phyloP scores from a whole-genome alignment of 2,888 invertebrate species.

The Tipula vernalis region DNA sequence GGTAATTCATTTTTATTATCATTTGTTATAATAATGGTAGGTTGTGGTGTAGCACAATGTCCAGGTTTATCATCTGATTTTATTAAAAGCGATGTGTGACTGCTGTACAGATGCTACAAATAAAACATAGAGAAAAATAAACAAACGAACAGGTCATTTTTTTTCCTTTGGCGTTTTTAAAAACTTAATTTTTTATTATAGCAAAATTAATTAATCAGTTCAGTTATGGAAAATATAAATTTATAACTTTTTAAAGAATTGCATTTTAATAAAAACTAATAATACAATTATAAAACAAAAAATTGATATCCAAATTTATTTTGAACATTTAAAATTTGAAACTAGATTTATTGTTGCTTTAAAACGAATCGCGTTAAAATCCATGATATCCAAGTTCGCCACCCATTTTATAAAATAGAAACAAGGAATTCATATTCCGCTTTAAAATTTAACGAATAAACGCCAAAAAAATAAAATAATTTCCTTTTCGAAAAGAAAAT shows the following conservation, averaged over 20 bases:
- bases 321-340: neutral
- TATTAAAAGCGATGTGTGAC: conserved; percentile 34
- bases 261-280: too few relatives aligned
- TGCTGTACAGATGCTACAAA: conserved; percentile 21
- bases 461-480: neutral
- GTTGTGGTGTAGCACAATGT: conserved; percentile 35
- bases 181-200: neutral
- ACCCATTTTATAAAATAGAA: neutral
- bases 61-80: conserved; percentile 41
- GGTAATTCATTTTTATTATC: conserved; percentile 15
- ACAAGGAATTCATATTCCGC: neutral
- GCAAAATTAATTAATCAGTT: neutral
- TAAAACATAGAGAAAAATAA: neutral
- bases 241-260: neutral
- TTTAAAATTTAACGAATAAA: neutral
- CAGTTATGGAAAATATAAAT: neutral
- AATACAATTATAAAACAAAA: neutral
- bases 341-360: neutral
- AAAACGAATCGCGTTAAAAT: neutral
- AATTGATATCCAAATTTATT: neutral
- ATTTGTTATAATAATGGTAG: conserved; percentile 18
- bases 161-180: neutral
- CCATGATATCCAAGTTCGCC: neutral
- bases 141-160: conserved; percentile 10
- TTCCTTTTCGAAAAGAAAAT: neutral